Conservation (phyloP, 2,888 invertebrate genomes). For the Germaria angustata region DNA sequence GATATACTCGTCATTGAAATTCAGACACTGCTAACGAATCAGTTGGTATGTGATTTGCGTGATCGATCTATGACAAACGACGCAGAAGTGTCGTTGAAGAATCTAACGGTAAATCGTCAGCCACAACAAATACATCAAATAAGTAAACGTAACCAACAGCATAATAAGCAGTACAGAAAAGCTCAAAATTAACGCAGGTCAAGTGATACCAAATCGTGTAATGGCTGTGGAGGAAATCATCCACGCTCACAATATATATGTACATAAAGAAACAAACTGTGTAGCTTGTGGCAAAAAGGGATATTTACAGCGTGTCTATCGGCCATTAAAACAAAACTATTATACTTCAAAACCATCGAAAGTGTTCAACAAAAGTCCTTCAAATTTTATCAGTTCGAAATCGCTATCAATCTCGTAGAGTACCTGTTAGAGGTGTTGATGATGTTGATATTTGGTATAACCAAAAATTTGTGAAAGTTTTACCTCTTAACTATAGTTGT, state of each 20-base stretch:
- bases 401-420: constrained; percentile 11
- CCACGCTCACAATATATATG: constrained; percentile 16
- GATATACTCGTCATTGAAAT: constrained; percentile 32
- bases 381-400: constrained; percentile 3
- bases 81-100: constrained; percentile 41
- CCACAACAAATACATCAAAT: constrained; percentile 20
- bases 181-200: not conserved
- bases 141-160: constrained; percentile 3
- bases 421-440: constrained; percentile 36
- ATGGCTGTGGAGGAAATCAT: constrained; percentile 27
- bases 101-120: constrained; percentile 35
- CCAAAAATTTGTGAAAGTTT: constrained; percentile 4
- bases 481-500: constrained; percentile 60
- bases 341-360: not conserved
- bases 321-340: constrained; percentile 1
- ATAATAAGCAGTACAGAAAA: not conserved
- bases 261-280: constrained; percentile 43
- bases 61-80: not conserved
- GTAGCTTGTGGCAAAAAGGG: constrained; percentile 47
- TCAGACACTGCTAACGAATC: constrained; percentile 47
- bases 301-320: constrained; percentile 56
- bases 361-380: not conserved
- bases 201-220: not conserved
- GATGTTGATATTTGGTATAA: constrained; percentile 45
- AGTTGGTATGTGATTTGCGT: not conserved